Evolutionary conservation across 2,797 vertebrate species (phyloP), one percentile per base, ranked within the genome.

Genomic region (Betta splendens): DNA sequence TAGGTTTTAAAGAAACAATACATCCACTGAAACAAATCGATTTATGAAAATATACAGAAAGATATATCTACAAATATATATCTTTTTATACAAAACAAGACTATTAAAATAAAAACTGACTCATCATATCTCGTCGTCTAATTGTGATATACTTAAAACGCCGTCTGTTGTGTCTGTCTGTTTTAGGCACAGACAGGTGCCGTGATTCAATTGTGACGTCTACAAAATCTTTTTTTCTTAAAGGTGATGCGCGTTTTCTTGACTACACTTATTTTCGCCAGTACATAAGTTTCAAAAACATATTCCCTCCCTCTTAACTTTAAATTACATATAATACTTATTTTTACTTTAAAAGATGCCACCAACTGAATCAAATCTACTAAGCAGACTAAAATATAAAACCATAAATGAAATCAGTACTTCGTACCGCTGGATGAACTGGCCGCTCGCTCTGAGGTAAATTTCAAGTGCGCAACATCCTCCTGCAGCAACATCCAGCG

Each of bases 401-500:
- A 21, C 71, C 42, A 4, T 43, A 3, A 39, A 57, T 50, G 0
- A 21, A 55, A 32, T 32, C 23, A 39, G 42, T 51, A 63, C 69
- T 67, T 78, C 76, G 75, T 51, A 67, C 53, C 55, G 60, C 78
- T 61, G 79, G 73, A 72, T 72, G 69, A 61, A 38, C 55, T 11
- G 58, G 57, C 29, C 72, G 37, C 72, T 76, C 68, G 68, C 63
- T 77, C 51, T 35, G 59, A 55, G 84, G 72, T 75, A 86, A 87
- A 89, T 71, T n/a, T 33, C 53, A 91, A 92, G 88, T 93, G 90
- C 92, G 91, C 91, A 92, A 91, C 89, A 90, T 90, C 84, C 85
- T 89, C 84, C 75, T 68, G 81, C 84, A 75, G 75, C 58, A 71
- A 52, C 80, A 68, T 70, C 64, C 75, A 65, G 72, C 69, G 3